Base-by-base conservation (phyloP, 2,113 vertebrate genomes). In the Columba janthina region DNA sequence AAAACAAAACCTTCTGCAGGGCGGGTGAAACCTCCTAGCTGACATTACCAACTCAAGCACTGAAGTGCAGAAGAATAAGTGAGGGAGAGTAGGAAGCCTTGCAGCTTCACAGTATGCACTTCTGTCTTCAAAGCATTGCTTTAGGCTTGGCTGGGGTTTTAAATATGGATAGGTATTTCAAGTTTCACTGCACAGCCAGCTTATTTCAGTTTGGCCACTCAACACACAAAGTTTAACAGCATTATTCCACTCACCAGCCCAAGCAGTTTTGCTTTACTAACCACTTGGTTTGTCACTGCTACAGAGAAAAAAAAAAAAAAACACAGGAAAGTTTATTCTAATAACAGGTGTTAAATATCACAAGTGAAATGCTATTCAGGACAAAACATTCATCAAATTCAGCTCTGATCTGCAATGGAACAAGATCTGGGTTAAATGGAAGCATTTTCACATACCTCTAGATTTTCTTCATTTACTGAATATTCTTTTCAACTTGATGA, bases 401-500 rank as follows among this genome's bases (percentile, higher is more conserved):
- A n/a, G 11, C 38, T 90, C 46, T 57, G 32, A 28, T 44, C 34
- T 7, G 19, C 65, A 72, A 72, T 11, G 56, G 84, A 56, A 71
- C 10, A 81, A 76, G 56, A 80, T 10, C 61, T 46, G 31, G 44
- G 24, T 15, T 85, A 90, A 80, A 77, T 34, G 38, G 38, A 57
- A 2, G 6, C 4, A 34, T 77, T 94, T 96, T 70, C 60, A 57
- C 46, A 56, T 18, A 70, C 21, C 14, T 79, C 54, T 80, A 77
- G 28, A 32, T 85, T 90, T 88, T 88, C 34, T 83, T 85, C 34
- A 34, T 64, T 71, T 74, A 62, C 53, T 75, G 71, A 85, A 74
- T 75, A 53, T 57, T 88, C 29, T 86, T 93, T 77, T 72, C 22
- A 85, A 51, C 6, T 29, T 10, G n/a, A 79, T 89, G 95, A n/a